These are phyloP conservation scores for Dissostichus mawsoni DNA, from an alignment of 2,113 vertebrate genomes.

Conservation along the genomic window DNA sequence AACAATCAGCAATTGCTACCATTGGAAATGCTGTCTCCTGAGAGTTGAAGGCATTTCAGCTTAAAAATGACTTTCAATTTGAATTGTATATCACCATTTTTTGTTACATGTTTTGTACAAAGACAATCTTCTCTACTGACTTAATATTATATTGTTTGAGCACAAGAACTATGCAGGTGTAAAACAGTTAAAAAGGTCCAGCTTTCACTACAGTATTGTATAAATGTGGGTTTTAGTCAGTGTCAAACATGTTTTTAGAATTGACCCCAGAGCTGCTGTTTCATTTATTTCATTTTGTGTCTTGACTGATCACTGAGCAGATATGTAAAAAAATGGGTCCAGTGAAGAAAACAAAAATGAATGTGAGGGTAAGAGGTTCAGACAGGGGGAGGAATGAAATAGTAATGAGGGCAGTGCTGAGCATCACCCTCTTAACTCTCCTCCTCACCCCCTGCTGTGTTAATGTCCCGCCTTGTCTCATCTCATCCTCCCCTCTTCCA, in stretches of 20 bases:
- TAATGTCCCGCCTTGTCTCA: slow-evolving; percentile 65
- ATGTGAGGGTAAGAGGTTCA: slow-evolving; percentile 44
- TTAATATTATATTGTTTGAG: too few relatives aligned
- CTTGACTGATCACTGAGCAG: slow-evolving; percentile 12
- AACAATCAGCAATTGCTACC: neutral
- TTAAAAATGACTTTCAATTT: neutral
- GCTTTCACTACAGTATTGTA: neutral
- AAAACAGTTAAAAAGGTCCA: neutral
- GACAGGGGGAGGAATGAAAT: slow-evolving; percentile 61
- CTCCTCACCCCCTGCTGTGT: slow-evolving; percentile 66
- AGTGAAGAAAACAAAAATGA: slow-evolving; percentile 21
- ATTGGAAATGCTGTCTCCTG: neutral
- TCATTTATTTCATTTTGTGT: neutral
- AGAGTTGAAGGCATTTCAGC: neutral
- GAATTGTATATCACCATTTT: neutral
- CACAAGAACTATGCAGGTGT: too few relatives aligned
- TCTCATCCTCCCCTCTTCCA: slow-evolving; percentile 34
- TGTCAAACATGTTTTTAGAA: neutral
- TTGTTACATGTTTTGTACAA: neutral
- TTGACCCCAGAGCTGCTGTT: neutral
- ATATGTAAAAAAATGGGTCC: slow-evolving; percentile 60
- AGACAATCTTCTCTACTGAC: too few relatives aligned
- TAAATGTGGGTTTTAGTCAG: neutral
- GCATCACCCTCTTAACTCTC: slow-evolving; percentile 42
- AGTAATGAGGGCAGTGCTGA: slow-evolving; percentile 67